Evolutionary conservation across 2,797 vertebrate genomes (phyloP).

Genomic region (Remorina albescens): DNA sequence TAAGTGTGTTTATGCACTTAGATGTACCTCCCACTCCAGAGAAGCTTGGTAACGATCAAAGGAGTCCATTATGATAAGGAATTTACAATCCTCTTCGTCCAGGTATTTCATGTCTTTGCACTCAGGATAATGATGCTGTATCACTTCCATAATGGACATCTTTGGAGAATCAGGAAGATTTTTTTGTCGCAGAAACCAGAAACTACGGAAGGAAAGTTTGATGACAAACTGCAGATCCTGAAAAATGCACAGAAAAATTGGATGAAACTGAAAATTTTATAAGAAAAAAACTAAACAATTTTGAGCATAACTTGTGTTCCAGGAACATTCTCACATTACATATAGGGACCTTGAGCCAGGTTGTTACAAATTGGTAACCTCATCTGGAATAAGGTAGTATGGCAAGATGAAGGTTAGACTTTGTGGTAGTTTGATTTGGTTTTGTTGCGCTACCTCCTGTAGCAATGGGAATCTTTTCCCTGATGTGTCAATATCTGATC

Average conservation of each 20-base stretch:
- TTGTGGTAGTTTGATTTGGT: no score
- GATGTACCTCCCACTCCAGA: constrained; percentile 80
- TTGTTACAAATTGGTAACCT: not conserved
- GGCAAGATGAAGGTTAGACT: no score
- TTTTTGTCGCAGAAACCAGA: constrained; percentile 55
- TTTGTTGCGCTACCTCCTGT: no score
- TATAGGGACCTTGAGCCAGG: no score
- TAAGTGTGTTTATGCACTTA: constrained; percentile 12
- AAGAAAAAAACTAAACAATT: not conserved
- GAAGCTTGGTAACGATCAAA: constrained; percentile 72
- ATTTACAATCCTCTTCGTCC: constrained; percentile 61
- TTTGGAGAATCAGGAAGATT: not conserved
- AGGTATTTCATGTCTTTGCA: constrained; percentile 60
- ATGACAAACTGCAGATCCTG: constrained; percentile 84
- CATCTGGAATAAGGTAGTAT: no score
- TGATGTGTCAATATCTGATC: no score
- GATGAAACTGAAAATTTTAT: not conserved
- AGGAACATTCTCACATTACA: not conserved
- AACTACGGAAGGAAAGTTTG: constrained; percentile 68
- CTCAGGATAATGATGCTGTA: constrained; percentile 59
- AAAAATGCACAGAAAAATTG: not conserved
- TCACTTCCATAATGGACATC: constrained; percentile 70
- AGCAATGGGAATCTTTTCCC: no score
- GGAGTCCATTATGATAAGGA: constrained; percentile 80
- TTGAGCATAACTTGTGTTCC: not conserved